phyloP scores from a whole-genome alignment of 2,888 invertebrate genomes.

The Thecocarcelia acutangulata region DNA sequence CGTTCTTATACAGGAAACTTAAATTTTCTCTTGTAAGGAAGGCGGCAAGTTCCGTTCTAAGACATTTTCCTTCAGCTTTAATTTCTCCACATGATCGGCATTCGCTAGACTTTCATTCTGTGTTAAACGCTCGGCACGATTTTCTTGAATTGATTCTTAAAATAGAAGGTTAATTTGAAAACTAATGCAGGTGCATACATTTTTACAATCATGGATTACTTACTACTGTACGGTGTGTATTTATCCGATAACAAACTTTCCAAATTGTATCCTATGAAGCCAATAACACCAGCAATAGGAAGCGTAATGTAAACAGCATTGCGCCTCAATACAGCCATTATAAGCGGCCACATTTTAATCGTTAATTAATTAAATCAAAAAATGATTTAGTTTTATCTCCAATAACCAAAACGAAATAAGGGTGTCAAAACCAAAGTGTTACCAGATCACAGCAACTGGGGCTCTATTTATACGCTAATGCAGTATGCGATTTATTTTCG shows the following conservation, averaged over 20 bases:
- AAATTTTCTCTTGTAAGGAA: conserved; percentile 82
- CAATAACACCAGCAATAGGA: conserved; percentile 91
- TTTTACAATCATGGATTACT: conserved; percentile 73
- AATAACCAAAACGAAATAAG: no score
- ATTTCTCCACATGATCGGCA: conserved; percentile 85
- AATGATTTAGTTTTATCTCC: not conserved
- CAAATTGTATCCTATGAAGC: conserved; percentile 92
- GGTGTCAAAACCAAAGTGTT: no score
- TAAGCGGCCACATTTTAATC: conserved; percentile 87
- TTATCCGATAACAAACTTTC: conserved; percentile 88
- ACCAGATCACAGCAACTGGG: not conserved
- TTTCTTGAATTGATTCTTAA: conserved; percentile 88
- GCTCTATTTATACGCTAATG: no score
- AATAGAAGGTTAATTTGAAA: conserved; percentile 60
- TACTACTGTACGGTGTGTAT: conserved; percentile 89
- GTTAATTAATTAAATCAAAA: not conserved
- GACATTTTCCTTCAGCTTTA: conserved; percentile 86
- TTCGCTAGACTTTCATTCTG: conserved; percentile 84
- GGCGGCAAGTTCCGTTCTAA: conserved; percentile 86
- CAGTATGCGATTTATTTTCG: no score
- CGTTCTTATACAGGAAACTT: conserved; percentile 1
- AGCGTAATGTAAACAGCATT: conserved; percentile 91
- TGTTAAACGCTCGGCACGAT: conserved; percentile 86
- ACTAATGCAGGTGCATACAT: not conserved
- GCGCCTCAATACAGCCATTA: conserved; percentile 85